Evolutionary conservation across 2,113 vertebrate genomes (phyloP), one percentile per base, ranked within the genome.

Genomic region (Vulpes lagopus): DNA sequence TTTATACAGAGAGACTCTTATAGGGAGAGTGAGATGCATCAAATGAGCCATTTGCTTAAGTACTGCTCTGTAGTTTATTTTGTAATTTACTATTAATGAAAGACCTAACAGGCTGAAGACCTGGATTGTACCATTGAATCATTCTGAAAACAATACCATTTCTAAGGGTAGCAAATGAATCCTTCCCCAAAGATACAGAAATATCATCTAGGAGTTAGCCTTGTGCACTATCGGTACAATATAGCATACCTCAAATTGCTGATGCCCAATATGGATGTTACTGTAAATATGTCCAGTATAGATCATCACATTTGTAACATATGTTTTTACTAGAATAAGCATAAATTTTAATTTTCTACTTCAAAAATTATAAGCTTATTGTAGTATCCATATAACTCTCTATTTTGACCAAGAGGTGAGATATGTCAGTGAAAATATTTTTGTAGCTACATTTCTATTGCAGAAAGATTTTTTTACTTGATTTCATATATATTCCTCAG

Each of bases 51-150:
- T n/a, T 17, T 78, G 53, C 38, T 84, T 71, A 23, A 92, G 59
- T 32, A 87, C 64, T 78, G 69, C 11, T 89, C 78, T 84, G n/a
- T 79, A 49, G 76, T 88, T 91, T 89, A 92, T 80, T 92, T 88
- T 92, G 19, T 30, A 94, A 78, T 87, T 87, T 86, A 81, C 87
- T 79, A 97, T 90, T 85, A 93, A 90, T 67, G 82, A 71, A 91
- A 67, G 49, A 73, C 5, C 79, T 79, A 91, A 53, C 0, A 83
- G 86, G 53, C 43, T 71, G n/a, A 97, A 86, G 51, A 81, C 25
- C 49, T 95, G 51, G 11, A 15, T 17, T 86, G 11, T 87, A 55
- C 43, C 25, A 93, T 0, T 91, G 22, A 78, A 65, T 95, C 76
- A 87, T 15, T 55, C 51, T 84, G 62, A 84, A 96, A 96, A 67